Conservation (phyloP, 2,888 invertebrate genomes). For the Drosophila multiciliata region DNA sequence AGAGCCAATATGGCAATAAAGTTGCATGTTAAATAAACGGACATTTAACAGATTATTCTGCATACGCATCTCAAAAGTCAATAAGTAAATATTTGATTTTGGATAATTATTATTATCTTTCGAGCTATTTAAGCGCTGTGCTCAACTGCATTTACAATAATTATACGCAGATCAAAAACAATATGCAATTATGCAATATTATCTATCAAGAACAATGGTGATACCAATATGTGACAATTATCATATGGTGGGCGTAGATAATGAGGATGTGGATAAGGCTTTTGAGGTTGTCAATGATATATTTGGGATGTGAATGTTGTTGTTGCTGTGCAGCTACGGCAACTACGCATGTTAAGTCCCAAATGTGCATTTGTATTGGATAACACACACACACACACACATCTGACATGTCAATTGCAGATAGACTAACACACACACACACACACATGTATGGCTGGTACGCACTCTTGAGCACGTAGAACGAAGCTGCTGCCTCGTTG, state of each 20-base stretch:
- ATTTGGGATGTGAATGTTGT: slow-evolving; percentile 3
- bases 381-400: slow-evolving; percentile 21
- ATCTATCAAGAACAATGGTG: neutral
- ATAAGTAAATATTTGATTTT: neutral
- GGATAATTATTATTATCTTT: too few relatives aligned
- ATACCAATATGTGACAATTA: neutral
- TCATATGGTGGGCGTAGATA: neutral
- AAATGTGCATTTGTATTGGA: slow-evolving; percentile 68
- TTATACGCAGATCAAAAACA: neutral
- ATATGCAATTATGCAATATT: neutral
- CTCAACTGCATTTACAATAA: neutral
- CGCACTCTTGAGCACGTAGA: slow-evolving; percentile 76
- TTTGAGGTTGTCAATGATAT: slow-evolving; percentile 6
- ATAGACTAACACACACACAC: slow-evolving; percentile 12
- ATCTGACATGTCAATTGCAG: slow-evolving; percentile 64
- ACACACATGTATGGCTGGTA: slow-evolving; percentile 29
- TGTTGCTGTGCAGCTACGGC: slow-evolving; percentile 30
- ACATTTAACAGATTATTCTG: neutral
- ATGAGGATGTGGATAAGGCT: slow-evolving; percentile 9
- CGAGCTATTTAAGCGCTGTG: neutral
- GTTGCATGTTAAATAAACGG: neutral
- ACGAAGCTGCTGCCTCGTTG: slow-evolving; percentile 19
- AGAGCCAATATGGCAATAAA: neutral
- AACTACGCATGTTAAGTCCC: slow-evolving; percentile 64
- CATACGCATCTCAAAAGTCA: neutral